Evolutionary conservation across 1,140 invertebrate genomes (phyloP).

Genomic region (Ceratina australensis): DNA sequence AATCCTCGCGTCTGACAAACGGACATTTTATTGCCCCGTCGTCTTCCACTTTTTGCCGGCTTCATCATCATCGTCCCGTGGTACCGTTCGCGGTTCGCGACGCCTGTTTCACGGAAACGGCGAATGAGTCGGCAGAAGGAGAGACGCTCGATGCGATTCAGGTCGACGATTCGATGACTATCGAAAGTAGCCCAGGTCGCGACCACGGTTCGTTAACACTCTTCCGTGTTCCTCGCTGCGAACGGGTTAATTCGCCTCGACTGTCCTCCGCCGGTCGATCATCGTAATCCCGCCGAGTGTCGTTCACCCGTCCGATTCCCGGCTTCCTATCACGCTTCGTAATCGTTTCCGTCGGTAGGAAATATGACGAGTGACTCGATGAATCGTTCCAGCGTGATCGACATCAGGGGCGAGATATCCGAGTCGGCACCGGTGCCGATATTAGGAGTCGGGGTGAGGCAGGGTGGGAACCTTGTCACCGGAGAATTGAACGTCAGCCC

Average conservation of each 20-base stretch:
- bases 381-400: conserved; percentile 54
- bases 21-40: neutral
- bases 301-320: neutral
- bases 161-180: conserved; percentile 32
- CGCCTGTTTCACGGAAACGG: conserved; percentile 6
- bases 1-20: neutral
- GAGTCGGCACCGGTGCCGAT: conserved; percentile 88
- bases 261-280: conserved; percentile 25
- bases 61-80: neutral
- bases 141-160: conserved; percentile 6
- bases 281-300: neutral
- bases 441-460: conserved; percentile 90
- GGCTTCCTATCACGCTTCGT: too few relatives aligned
- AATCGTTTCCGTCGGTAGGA: too few relatives aligned
- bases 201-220: neutral
- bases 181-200: conserved; percentile 34
- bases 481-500: conserved; percentile 94
- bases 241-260: conserved; percentile 41
- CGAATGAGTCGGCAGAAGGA: conserved; percentile 31
- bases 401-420: conserved; percentile 62
- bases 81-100: neutral
- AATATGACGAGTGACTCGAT: too few relatives aligned
- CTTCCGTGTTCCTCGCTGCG: conserved; percentile 11
- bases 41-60: neutral
- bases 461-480: conserved; percentile 89